Evolutionary conservation across 1,140 invertebrate species (phyloP).

Genomic region (Cotesia chilonis): DNA sequence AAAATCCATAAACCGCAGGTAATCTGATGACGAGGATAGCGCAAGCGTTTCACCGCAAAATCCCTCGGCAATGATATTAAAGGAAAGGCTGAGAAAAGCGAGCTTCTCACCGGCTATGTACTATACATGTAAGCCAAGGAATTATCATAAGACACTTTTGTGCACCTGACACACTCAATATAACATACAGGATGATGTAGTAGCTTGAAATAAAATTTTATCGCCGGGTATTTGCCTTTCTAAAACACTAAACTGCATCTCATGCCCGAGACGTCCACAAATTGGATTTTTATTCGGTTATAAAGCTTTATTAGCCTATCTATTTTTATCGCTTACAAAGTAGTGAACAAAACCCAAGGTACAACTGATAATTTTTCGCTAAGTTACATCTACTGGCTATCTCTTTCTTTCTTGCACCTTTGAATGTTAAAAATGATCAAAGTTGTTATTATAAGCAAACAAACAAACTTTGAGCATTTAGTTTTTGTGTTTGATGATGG

Average conservation of each 20-base stretch:
- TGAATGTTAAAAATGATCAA: too few relatives aligned
- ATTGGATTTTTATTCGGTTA: too few relatives aligned
- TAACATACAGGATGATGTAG: neutral
- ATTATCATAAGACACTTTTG: slow-evolving; percentile 31
- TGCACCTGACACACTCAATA: slow-evolving; percentile 23
- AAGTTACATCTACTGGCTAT: too few relatives aligned
- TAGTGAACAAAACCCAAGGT: too few relatives aligned
- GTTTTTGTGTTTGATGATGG: neutral
- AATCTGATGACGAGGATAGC: slow-evolving; percentile 6
- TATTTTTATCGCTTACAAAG: too few relatives aligned
- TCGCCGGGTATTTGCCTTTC: neutral
- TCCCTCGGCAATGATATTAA: slow-evolving; percentile 21
- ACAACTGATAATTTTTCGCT: too few relatives aligned
- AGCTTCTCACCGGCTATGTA: neutral
- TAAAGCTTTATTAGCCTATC: too few relatives aligned
- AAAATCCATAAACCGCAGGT: slow-evolving; percentile 14
- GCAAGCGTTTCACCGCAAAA: slow-evolving; percentile 16
- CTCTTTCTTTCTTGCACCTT: too few relatives aligned
- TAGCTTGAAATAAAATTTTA: slow-evolving; percentile 10
- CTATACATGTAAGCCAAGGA: neutral
- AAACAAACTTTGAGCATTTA: neutral
- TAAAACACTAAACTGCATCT: too few relatives aligned
- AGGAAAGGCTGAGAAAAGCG: neutral
- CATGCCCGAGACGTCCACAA: too few relatives aligned
- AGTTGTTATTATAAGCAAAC: neutral